phyloP scores from a whole-genome alignment of 1,140 invertebrate species.

The Pseudachorutes palmiensis region DNA sequence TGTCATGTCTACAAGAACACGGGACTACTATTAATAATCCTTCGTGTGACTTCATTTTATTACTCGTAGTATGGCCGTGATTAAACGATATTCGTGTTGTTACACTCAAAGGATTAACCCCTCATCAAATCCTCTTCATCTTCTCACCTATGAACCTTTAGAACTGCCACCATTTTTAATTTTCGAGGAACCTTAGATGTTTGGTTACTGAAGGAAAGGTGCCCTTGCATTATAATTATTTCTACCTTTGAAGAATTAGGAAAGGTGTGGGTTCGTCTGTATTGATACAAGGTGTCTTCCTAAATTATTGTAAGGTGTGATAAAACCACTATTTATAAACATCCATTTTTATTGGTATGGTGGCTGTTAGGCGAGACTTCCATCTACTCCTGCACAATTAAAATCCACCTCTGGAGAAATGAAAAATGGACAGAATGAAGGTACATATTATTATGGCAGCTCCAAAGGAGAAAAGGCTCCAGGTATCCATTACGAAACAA shows the following conservation, averaged over 20 bases:
- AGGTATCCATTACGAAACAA: background rate
- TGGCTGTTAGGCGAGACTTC: background rate
- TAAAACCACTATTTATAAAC: background rate
- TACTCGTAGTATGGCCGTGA: background rate
- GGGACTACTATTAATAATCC: background rate
- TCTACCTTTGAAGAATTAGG: background rate
- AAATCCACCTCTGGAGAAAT: background rate
- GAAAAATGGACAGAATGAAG: background rate
- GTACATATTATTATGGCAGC: background rate
- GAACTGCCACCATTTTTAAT: background rate
- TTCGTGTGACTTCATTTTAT: background rate
- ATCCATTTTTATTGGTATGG: background rate
- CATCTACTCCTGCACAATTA: too few relatives aligned
- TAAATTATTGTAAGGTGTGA: constrained; percentile 4
- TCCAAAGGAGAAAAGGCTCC: background rate
- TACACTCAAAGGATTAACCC: background rate
- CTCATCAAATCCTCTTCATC: background rate
- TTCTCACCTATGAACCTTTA: background rate
- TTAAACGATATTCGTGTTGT: background rate
- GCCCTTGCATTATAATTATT: background rate
- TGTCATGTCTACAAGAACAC: background rate
- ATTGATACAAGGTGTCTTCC: constrained; percentile 3
- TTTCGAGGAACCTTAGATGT: background rate
- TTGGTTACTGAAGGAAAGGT: background rate
- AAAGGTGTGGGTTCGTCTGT: constrained; percentile 7